A percentile compares a stretch with the other conserved stretches of the same genome.
Conservation (phyloP, 2,888 invertebrate genomes). For the Heliconius ismenius region DNA sequence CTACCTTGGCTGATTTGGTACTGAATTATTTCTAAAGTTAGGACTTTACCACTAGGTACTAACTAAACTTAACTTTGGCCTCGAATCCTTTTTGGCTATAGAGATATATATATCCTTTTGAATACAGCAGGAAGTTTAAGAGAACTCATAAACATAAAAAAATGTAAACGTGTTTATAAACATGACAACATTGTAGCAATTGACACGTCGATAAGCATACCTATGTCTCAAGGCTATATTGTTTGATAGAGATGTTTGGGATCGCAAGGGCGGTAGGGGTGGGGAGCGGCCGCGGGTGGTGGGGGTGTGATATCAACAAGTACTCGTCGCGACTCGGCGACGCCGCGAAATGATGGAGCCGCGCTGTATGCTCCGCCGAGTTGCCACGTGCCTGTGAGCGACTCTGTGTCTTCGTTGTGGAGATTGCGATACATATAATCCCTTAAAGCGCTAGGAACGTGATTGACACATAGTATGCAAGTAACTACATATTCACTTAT, state of each 20-base stretch:
- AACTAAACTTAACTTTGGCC: too few relatives aligned
- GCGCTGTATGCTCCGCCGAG: constrained; percentile 29
- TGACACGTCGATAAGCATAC: constrained; percentile 1
- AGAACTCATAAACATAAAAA: background rate
- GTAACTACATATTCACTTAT: background rate
- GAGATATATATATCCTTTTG: too few relatives aligned
- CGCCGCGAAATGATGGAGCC: constrained; percentile 40
- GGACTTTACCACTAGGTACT: too few relatives aligned
- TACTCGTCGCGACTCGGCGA: constrained; percentile 42
- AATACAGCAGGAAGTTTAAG: background rate
- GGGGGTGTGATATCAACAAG: constrained; percentile 46
- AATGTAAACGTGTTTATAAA: background rate
- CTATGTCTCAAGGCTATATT: constrained; percentile 7
- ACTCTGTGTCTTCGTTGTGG: background rate
- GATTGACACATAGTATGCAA: background rate
- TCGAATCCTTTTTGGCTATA: too few relatives aligned
- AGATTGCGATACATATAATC: background rate
- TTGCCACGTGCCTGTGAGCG: constrained; percentile 10
- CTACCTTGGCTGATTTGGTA: too few relatives aligned
- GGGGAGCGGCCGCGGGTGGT: constrained; percentile 5
- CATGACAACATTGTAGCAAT: background rate
- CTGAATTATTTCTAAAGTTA: too few relatives aligned
- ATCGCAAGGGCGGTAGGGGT: constrained; percentile 1
- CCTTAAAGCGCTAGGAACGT: too few relatives aligned
- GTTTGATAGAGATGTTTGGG: constrained; percentile 15